A percentile compares a stretch with the other conserved stretches of the same genome.
phyloP scores from a whole-genome alignment of 2,797 vertebrate species.

The Pachyuromys duprasi region DNA sequence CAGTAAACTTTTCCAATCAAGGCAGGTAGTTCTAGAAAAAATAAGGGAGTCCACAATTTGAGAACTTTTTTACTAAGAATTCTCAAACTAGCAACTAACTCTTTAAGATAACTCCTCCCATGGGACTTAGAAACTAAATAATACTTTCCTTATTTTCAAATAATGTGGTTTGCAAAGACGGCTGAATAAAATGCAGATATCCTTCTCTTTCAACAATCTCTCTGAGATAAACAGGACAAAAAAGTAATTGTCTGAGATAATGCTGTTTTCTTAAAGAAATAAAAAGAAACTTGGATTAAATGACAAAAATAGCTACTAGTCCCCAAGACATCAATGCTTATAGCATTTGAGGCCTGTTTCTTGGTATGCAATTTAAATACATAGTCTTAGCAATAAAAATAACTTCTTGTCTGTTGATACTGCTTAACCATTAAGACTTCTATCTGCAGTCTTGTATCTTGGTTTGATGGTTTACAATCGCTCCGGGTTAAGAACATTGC shows the following conservation, averaged over 20 bases:
- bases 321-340: conserved; percentile 18
- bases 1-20: conserved; percentile 43
- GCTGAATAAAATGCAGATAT: conserved; percentile 65
- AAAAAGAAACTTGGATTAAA: conserved; percentile 70
- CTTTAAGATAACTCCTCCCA: conserved; percentile 55
- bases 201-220: conserved; percentile 57
- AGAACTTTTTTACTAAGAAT: conserved; percentile 62
- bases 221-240: conserved; percentile 65
- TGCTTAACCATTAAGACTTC: conserved; percentile 64
- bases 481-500: background rate
- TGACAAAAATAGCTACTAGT: conserved; percentile 62
- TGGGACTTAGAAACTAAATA: conserved; percentile 63
- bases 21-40: conserved; percentile 42
- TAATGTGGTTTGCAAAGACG: conserved; percentile 71
- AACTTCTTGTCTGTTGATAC: conserved; percentile 49
- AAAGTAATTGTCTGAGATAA: conserved; percentile 68
- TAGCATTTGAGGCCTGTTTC: conserved; percentile 50
- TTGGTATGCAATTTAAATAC: conserved; percentile 43
- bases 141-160: conserved; percentile 68
- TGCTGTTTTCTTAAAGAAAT: conserved; percentile 68
- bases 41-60: conserved; percentile 41
- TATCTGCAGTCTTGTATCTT: conserved; percentile 48
- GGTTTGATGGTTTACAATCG: conserved; percentile 26
- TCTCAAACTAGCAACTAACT: conserved; percentile 67
- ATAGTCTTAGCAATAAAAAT: conserved; percentile 38